phyloP scores from a whole-genome alignment of 37 sponge, comb jelly and placozoan species.

The Tethya wilhelma region DNA sequence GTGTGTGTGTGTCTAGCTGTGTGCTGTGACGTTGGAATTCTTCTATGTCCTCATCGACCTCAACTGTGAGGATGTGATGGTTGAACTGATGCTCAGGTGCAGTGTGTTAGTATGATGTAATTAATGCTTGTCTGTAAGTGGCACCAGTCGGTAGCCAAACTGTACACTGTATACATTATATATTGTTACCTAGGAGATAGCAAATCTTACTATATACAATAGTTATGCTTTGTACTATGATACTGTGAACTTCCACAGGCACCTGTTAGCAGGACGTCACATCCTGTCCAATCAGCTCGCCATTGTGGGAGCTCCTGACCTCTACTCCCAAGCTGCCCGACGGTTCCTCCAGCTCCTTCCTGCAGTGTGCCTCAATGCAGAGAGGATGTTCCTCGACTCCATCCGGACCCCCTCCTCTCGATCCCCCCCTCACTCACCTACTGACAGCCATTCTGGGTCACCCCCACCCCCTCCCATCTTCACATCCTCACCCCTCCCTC shows the following conservation, averaged over 20 bases:
- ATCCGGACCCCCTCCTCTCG: slow-evolving; percentile 5
- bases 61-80: slow-evolving; percentile 83
- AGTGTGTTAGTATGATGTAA: slow-evolving; percentile 3
- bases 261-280: slow-evolving; percentile 67
- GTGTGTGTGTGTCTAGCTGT: slow-evolving; percentile 48
- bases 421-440: slow-evolving; percentile 1
- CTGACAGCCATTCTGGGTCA: background rate
- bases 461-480: slow-evolving; percentile 16
- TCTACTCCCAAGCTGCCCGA: slow-evolving; percentile 57
- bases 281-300: slow-evolving; percentile 57
- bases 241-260: slow-evolving; percentile 10
- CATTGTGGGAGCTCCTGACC: slow-evolving; percentile 48
- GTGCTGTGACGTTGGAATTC: slow-evolving; percentile 71
- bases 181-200: background rate
- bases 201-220: too few relatives aligned
- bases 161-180: background rate
- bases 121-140: background rate
- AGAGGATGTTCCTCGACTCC: slow-evolving; percentile 61
- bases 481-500: slow-evolving; percentile 27
- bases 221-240: background rate
- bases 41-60: slow-evolving; percentile 65
- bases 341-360: slow-evolving; percentile 68
- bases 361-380: slow-evolving; percentile 43
- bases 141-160: background rate
- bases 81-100: slow-evolving; percentile 70